These are phyloP conservation scores for Lepetodrilus schrolli DNA, from an alignment of 2,888 invertebrate species.

Conservation along the genomic window DNA sequence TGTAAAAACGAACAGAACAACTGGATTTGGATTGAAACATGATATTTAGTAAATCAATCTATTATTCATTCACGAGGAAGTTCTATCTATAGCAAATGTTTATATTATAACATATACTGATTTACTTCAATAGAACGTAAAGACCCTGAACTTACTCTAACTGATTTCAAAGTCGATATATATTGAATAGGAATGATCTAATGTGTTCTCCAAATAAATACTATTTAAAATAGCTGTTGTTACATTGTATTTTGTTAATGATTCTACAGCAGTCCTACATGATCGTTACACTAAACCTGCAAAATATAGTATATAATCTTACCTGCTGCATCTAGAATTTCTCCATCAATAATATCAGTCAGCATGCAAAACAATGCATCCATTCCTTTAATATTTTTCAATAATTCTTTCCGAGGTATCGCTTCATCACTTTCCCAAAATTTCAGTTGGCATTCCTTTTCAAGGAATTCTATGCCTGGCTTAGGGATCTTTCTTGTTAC, in stretches of 20 bases:
- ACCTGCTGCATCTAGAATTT: slow-evolving; percentile 83
- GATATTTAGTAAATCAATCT: too few relatives aligned
- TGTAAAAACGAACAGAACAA: too few relatives aligned
- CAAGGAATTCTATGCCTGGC: slow-evolving; percentile 57
- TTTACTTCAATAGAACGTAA: neutral
- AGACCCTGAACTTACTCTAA: neutral
- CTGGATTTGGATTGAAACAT: too few relatives aligned
- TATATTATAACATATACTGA: too few relatives aligned
- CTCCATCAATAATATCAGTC: slow-evolving; percentile 87
- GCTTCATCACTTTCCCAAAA: slow-evolving; percentile 66
- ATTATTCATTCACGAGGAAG: too few relatives aligned
- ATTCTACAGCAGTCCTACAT: too few relatives aligned
- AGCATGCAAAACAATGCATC: slow-evolving; percentile 87
- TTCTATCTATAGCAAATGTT: too few relatives aligned
- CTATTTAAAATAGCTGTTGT: too few relatives aligned
- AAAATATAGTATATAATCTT: slow-evolving; percentile 36
- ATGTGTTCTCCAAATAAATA: too few relatives aligned
- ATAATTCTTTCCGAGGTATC: slow-evolving; percentile 79
- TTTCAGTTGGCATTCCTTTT: slow-evolving; percentile 52
- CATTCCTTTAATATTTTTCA: slow-evolving; percentile 82
- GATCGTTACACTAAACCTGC: neutral
- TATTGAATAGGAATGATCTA: neutral
- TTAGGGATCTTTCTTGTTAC: slow-evolving; percentile 67
- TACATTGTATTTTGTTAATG: too few relatives aligned
- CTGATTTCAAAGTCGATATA: neutral